These are phyloP conservation scores for Xanthorhoe designata DNA, from an alignment of 2,888 invertebrate genomes.

Conservation along the genomic window DNA sequence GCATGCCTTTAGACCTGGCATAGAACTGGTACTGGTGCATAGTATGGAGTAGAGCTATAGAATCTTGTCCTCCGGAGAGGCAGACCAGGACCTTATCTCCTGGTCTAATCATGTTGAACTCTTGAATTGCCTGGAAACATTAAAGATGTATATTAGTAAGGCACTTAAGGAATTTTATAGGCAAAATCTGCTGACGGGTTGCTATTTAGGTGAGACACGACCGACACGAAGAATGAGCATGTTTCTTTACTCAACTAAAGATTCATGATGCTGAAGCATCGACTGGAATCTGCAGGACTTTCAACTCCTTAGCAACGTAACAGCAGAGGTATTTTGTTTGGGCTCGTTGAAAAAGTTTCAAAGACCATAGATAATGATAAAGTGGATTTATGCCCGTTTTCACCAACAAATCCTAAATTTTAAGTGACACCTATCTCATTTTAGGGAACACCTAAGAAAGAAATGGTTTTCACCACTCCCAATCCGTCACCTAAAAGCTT, in stretches of 20 bases:
- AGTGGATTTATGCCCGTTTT: too few species aligned
- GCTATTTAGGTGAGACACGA: neutral
- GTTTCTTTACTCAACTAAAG: neutral
- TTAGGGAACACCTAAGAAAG: too few species aligned
- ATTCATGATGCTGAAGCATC: too few species aligned
- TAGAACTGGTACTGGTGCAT: slow-evolving; percentile 94
- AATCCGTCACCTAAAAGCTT: too few species aligned
- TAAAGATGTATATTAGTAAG: neutral
- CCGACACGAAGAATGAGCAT: neutral
- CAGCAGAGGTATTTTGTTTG: too few species aligned
- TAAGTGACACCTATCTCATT: too few species aligned
- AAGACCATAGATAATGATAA: too few species aligned
- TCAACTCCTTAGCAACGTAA: too few species aligned
- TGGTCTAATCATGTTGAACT: slow-evolving; percentile 93
- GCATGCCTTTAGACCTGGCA: slow-evolving; percentile 89
- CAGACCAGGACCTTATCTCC: slow-evolving; percentile 94
- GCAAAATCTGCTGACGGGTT: neutral
- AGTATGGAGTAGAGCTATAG: slow-evolving; percentile 93
- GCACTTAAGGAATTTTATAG: neutral
- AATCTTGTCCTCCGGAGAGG: slow-evolving; percentile 93
- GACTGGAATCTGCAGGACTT: too few species aligned
- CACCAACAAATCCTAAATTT: too few species aligned
- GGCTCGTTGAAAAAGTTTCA: too few species aligned
- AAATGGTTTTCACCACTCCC: too few species aligned
- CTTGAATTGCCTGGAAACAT: slow-evolving; percentile 88